phyloP scores from a whole-genome alignment of 2,888 invertebrate species.

The Drepana falcataria region DNA sequence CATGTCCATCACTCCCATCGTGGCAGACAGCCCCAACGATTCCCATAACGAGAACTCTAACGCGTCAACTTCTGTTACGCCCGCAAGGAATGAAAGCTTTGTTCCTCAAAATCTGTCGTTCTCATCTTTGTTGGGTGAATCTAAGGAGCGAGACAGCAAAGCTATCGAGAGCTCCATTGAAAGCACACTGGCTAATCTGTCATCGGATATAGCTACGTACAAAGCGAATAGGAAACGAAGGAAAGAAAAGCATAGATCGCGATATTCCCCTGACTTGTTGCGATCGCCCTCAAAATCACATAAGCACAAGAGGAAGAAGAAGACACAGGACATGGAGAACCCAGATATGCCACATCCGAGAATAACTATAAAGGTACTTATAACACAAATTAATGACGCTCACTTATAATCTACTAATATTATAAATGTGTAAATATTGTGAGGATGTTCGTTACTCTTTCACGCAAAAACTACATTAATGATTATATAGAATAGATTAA shows the following conservation, averaged over 20 bases:
- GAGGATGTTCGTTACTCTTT: no score
- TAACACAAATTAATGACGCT: no score
- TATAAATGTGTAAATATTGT: no score
- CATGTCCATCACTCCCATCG: constrained; percentile 75
- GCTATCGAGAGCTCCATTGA: constrained; percentile 70
- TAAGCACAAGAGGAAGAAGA: constrained; percentile 89
- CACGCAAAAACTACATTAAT: no score
- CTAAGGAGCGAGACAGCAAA: constrained; percentile 65
- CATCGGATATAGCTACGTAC: constrained; percentile 72
- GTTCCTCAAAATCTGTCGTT: constrained; percentile 66
- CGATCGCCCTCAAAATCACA: constrained; percentile 85
- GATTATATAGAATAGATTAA: no score
- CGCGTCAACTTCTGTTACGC: constrained; percentile 49
- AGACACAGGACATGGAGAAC: constrained; percentile 82
- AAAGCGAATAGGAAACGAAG: constrained; percentile 84
- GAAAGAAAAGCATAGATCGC: constrained; percentile 86
- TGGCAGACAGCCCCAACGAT: constrained; percentile 71
- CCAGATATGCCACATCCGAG: constrained; percentile 81
- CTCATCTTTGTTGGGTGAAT: constrained; percentile 65
- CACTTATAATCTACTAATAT: no score
- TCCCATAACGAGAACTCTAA: constrained; percentile 74
- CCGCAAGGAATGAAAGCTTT: constrained; percentile 44
- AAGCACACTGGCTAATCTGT: constrained; percentile 65
- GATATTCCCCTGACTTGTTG: constrained; percentile 84
- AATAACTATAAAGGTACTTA: constrained; percentile 86